Base-by-base conservation (phyloP, 2,888 invertebrate species). In the Ametastegia equiseti region DNA sequence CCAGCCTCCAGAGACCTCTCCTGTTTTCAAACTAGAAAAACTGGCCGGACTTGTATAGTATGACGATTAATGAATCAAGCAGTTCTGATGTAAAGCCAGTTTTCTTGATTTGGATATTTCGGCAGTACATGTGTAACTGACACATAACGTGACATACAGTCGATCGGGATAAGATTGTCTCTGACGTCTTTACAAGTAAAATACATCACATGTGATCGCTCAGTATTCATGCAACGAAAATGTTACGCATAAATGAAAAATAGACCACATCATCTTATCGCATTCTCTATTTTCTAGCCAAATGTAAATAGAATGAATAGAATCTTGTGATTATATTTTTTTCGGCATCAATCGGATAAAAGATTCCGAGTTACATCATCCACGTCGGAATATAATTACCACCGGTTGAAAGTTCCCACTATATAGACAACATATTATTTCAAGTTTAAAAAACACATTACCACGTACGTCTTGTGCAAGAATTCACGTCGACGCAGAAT, bases 201-300 rank as follows among this genome's bases (percentile, higher is more conserved):
- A 39, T 7, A 63, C 33, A 33, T 33, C 19, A 36, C 11, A n/a
- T n/a, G n/a, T 11, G 65, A 39, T 65, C 33, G 13, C 11, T 67
- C 19, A 67, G 19, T 39, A 67, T 67, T 67, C 65, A 67, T 19
- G 7, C 9, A 67, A 11, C 65, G 13, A 3, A 19, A 39, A 9
- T 67, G 11, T 39, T 67, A 67, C 65, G 65, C 36, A 67, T n/a
- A n/a, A 67, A 15, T 67, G 9, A 5, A 39, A 39, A 67, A 39
- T 67, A 39, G 60, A 60, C 30, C 15, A 30, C 30, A 60, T 15
- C 9, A 30, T 60, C 60, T 30, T 57, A 15, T 60, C 23, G 13
- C 15, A 13, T 30, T 60, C 0, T 30, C 2, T 15, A 15, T 60
- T 30, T 60, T 15, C 15, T 1, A 60, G 15, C 15, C 30, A 13